Percentiles rank a stretch among this genome's conserved stretches.
Conservation (phyloP, 2,888 invertebrate genomes). For the Drosophila subquinaria region DNA sequence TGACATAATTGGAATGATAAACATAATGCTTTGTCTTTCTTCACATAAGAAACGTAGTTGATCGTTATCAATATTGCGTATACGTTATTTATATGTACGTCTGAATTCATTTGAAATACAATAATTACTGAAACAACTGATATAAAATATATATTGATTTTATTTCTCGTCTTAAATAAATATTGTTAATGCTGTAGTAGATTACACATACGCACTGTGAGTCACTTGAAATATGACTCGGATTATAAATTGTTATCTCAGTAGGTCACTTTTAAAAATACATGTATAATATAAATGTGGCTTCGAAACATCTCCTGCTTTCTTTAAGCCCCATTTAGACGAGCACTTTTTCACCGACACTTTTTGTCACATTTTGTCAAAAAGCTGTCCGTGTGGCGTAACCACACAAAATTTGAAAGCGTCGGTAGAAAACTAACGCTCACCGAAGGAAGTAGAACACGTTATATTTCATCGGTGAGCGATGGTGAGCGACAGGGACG, state of each 20-base stretch:
- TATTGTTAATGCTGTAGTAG: neutral
- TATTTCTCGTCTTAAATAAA: neutral
- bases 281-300: no score
- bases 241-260: neutral
- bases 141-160: neutral
- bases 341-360: no score
- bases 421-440: no score
- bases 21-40: neutral
- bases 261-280: neutral
- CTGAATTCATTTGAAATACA: neutral
- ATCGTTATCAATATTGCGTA: neutral
- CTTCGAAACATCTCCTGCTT: no score
- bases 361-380: no score
- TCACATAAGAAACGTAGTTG: neutral
- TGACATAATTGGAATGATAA: neutral
- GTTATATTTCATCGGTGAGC: no score
- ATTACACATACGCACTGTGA: slow-evolving; percentile 1
- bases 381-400: no score
- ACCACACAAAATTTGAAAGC: no score
- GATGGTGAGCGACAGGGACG: no score
- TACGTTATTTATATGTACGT: neutral
- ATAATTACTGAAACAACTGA: neutral
- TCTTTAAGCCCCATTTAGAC: no score
- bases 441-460: no score
- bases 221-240: neutral